Evolutionary conservation across 1,140 invertebrate genomes (phyloP), one percentile per base, ranked within the genome.

Genomic region (Dreissena polymorpha): DNA sequence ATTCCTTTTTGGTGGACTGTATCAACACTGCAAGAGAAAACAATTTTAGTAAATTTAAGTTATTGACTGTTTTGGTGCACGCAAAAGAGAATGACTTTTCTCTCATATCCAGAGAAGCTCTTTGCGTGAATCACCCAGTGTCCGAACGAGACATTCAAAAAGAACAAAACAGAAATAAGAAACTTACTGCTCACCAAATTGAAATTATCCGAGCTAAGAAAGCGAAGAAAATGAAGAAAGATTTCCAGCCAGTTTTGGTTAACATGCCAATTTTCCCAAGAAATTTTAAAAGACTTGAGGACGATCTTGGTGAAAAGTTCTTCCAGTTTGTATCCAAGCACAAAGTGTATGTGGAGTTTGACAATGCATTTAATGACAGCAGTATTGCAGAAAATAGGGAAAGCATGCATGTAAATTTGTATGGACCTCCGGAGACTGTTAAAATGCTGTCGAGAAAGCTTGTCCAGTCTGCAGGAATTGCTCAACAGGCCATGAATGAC

Each of bases 121-220:
- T 77, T 16, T 77, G 60, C 64, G 18, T 65, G 27, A 77, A 77
- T 55, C 49, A 39, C 23, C 55, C 64, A 51, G 53, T 77, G 8
- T 77, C 75, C 0, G 75, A 77, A 25, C 18, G 25, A 5, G 75
- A 77, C 16, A 67, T 77, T 23, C 75, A 77, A 51, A 77, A 65
- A 50, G 64, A 77, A 65, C 51, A 67, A 2, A 77, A 68, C 29
- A 29, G 64, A 18, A 77, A 77, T 0, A 77, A 69, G 25, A 77
- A 77, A 39, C 63, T 77, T 23, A 77, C 75, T 7, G 6, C 29
- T 16, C 64, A 68, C 55, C 75, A 77, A 25, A 68, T 67, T 18
- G 75, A 77, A 25, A 77, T 77, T 16, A 77, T 77, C 10, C 65
- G 50, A 53, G 55, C 50, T 14, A 77, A 77, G 39, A 77, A 53